phyloP scores from a whole-genome alignment of 2,888 invertebrate genomes.

The Sthenelais limicola region DNA sequence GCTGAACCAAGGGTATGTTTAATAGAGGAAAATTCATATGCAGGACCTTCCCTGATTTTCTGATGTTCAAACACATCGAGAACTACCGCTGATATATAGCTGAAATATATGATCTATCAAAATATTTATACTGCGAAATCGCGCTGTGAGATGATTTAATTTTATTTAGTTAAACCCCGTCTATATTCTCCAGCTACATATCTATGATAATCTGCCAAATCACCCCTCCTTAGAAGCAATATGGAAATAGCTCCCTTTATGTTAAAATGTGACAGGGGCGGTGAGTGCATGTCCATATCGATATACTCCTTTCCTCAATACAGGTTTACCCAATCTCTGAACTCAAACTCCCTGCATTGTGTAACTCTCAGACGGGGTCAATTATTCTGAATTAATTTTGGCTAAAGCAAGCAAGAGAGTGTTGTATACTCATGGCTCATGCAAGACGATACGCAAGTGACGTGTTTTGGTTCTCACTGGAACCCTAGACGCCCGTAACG shows the following conservation, averaged over 20 bases:
- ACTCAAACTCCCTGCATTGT: constrained; percentile 7
- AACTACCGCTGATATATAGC: constrained; percentile 23
- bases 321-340: constrained; percentile 1
- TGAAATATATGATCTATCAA: constrained; percentile 31
- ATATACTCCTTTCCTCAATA: neutral
- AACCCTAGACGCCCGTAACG: neutral
- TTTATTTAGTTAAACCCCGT: constrained; percentile 34
- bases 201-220: constrained; percentile 12
- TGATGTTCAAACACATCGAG: constrained; percentile 4
- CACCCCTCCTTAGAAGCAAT: neutral
- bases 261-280: constrained; percentile 24
- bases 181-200: constrained; percentile 17
- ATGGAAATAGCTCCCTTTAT: constrained; percentile 10
- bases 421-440: neutral
- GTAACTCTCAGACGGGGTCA: constrained; percentile 22
- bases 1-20: too few relatives aligned
- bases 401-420: too few relatives aligned
- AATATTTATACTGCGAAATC: constrained; percentile 27
- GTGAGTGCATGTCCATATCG: constrained; percentile 3
- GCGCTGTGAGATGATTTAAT: constrained; percentile 35
- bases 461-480: constrained; percentile 29
- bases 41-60: neutral
- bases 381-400: constrained; percentile 33
- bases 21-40: constrained; percentile 7
- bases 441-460: constrained; percentile 25